phyloP scores from a whole-genome alignment of 1,140 invertebrate genomes.

The Aphelenchoides besseyi region DNA sequence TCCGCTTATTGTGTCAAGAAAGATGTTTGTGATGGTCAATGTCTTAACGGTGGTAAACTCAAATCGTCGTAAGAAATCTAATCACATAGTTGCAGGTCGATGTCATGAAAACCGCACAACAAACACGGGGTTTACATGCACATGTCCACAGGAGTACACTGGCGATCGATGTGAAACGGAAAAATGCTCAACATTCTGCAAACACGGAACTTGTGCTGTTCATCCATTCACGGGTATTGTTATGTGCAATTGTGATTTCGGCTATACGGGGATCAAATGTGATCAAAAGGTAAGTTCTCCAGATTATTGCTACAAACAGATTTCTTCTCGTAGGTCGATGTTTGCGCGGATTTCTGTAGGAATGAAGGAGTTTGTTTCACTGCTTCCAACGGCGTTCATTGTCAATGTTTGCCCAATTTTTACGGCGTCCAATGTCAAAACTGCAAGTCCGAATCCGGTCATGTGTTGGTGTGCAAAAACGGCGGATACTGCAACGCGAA shows the following conservation, averaged over 20 bases:
- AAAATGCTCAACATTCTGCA: neutral
- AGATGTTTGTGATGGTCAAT: slow-evolving; percentile 13
- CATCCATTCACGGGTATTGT: neutral
- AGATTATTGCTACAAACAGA: neutral
- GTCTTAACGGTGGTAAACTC: neutral
- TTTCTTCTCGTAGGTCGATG: neutral
- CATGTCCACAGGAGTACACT: neutral
- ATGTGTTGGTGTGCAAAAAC: neutral
- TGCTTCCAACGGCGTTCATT: slow-evolving; percentile 10
- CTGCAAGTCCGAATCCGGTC: neutral
- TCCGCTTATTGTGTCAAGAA: slow-evolving; percentile 1
- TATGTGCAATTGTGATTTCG: neutral
- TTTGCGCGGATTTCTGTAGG: neutral
- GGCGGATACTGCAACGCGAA: neutral
- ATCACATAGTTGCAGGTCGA: too few relatives aligned
- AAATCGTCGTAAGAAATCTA: too few relatives aligned
- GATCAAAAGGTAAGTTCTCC: neutral
- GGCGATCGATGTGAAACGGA: neutral
- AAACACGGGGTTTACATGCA: neutral
- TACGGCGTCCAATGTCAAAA: neutral
- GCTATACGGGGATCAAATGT: neutral
- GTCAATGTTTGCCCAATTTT: neutral
- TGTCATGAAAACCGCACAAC: too few relatives aligned
- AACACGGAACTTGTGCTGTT: neutral
- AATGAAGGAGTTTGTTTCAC: neutral